Base-by-base conservation (phyloP, 30 jellyfish, hydroid and myxozoan species). In the Cassiopea xamachana region DNA sequence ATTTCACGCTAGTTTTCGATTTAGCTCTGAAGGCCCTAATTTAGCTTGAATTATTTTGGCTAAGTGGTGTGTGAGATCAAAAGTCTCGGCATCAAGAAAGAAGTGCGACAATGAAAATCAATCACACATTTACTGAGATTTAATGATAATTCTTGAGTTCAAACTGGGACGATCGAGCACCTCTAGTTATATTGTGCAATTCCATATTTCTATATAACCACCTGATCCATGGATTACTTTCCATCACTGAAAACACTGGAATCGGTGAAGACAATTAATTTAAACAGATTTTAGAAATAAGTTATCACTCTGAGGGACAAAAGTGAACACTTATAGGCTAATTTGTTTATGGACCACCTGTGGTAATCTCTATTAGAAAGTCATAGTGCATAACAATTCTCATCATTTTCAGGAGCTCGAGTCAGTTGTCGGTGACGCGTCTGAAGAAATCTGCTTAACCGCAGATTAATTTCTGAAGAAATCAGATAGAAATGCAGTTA, bases 331-430 rank as follows among this genome's bases (percentile, higher is more conserved):
- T 59, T 2, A 64, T 64, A 2, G 15, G 19, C 2, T 13, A 64
- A 64, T 9, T 13, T 14, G 27, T 64, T 64, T 64, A 64, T 64
- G 74, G 74, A 64, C 74, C 43, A 64, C 74, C 74, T 64, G 74
- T 64, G 74, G 74, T 9, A 17, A 64, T 64, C 74, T 27, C 74
- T 64, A 64, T 64, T 55, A 17, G 74, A 64, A 64, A 64, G 74
- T 64, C 43, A 17, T 0, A 17, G 43, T 64, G 74, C 19, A 64
- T 14, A 64, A 64, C 74, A 64, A 64, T 9, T 64, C 19, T 17
- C 74, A 64, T 14, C 39, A 27, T 27, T 27, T 64, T 64, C 12
- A 7, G 2, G 74, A 64, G 19, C 43, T 4, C 0, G 43, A 64
- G 27, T 13, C 74, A 64, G 2, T 55, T 55, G 74, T 17, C 74